Base-by-base conservation (phyloP, 2,113 vertebrate genomes). In the Prunella himalayana region DNA sequence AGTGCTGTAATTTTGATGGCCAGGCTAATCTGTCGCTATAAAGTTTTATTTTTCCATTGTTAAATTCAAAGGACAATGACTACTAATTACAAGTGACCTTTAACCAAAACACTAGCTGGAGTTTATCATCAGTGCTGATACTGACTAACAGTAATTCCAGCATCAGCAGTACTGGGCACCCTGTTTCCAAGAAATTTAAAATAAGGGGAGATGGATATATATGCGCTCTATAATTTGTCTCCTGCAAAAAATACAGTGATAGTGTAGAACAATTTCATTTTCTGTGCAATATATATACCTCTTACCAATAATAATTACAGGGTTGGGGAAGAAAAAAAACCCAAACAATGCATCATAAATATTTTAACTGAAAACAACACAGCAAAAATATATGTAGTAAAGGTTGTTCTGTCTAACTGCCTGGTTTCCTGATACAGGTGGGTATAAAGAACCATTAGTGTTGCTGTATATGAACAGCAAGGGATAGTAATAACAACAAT, bases 1-100 rank as follows among this genome's bases (percentile, higher is more conserved):
- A 95, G 90, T 96, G 92, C 92, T 95, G 92, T 96, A 78, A 95
- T 85, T 95, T 94, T 94, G 91, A 91, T 88, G 93, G 84, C 82
- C 73, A 84, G 39, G 90, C 95, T 94, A 94, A 95, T 92, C 95
- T 80, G 65, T 94, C 45, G 14, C 39, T 82, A 89, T 77, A 72
- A 96, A 95, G 78, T 82, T 94, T 64, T 75, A 33, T 94, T 93
- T 90, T 90, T 92, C 82, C 45, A 75, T 95, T 97, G 93, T 91
- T 86, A 70, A 90, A 88, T 78, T 96, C 78, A 78, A 93, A 95
- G 87, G 93, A 81, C 80, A 54, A 78, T 90, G 86, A 73, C 86
- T 92, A 75, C 97, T 96, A 95, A 87, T 95, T 85, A 96, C 88
- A 65, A 90, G 44, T 95, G 83, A 95, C 93, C 94, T 95, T 92